These are phyloP conservation scores for Eupristina koningsbergeri DNA, from an alignment of 1,140 invertebrate genomes.

Conservation along the genomic window DNA sequence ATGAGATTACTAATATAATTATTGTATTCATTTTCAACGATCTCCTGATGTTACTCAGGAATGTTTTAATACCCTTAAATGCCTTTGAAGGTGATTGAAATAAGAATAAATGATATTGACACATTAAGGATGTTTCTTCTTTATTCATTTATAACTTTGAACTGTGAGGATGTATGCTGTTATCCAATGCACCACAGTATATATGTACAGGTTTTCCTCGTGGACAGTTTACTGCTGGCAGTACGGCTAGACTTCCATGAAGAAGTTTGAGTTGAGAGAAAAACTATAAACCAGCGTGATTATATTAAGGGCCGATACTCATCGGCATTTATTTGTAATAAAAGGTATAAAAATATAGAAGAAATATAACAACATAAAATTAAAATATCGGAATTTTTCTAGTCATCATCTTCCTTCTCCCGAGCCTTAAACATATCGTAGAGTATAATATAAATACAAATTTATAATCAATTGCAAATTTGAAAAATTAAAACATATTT, in stretches of 20 bases:
- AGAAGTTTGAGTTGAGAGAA: neutral
- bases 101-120: slow-evolving; percentile 66
- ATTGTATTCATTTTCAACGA: slow-evolving; percentile 51
- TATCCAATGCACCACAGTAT: neutral
- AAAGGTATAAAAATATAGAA: slow-evolving; percentile 21
- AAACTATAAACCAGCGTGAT: neutral
- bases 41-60: slow-evolving; percentile 61
- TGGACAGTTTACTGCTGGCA: slow-evolving; percentile 13
- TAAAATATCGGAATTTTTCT: slow-evolving; percentile 3
- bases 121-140: slow-evolving; percentile 52
- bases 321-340: slow-evolving; percentile 6
- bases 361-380: slow-evolving; percentile 12
- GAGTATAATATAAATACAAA: too few species aligned
- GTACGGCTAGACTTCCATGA: neutral
- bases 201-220: neutral
- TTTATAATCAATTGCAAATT: too few species aligned
- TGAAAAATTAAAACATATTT: neutral
- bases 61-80: slow-evolving; percentile 58
- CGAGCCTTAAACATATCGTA: neutral
- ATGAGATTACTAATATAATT: slow-evolving; percentile 43
- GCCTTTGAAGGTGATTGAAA: slow-evolving; percentile 63
- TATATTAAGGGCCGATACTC: slow-evolving; percentile 2
- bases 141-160: neutral
- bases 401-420: neutral
- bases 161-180: neutral